Conservation (phyloP, 2,797 vertebrate genomes). For the Aythya fuligula region DNA sequence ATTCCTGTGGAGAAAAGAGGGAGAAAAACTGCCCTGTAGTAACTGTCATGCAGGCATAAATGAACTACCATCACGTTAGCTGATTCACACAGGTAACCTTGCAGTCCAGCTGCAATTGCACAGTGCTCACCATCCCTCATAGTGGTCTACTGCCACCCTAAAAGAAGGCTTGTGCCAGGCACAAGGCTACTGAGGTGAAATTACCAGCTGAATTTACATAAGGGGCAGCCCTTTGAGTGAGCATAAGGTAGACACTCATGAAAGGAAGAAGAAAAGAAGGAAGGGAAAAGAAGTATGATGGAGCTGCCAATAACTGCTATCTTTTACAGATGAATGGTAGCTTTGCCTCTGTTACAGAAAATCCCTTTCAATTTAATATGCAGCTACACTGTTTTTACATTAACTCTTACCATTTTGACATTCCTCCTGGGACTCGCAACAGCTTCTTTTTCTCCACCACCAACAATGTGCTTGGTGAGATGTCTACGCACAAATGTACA, state of each 20-base stretch:
- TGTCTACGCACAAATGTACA: rapidly evolving
- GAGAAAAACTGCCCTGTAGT: neutral
- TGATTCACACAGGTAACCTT: neutral
- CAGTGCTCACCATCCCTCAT: neutral
- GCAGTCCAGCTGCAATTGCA: neutral
- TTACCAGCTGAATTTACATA: neutral
- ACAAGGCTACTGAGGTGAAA: neutral
- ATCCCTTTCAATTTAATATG: neutral
- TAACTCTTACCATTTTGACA: neutral
- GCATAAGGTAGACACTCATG: neutral
- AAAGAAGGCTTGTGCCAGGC: neutral
- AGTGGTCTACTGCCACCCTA: no score
- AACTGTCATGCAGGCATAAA: neutral
- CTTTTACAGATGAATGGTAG: neutral
- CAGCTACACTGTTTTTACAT: neutral
- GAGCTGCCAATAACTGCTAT: neutral
- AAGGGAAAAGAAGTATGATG: neutral
- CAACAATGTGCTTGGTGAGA: neutral
- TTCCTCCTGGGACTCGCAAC: neutral
- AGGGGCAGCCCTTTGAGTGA: neutral
- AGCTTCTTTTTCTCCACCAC: neutral
- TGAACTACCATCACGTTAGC: neutral
- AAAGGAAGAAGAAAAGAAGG: neutral
- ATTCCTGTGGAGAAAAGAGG: neutral
- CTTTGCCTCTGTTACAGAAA: neutral